Base-by-base conservation (phyloP, 2,888 invertebrate species). In the Autographa gamma region DNA sequence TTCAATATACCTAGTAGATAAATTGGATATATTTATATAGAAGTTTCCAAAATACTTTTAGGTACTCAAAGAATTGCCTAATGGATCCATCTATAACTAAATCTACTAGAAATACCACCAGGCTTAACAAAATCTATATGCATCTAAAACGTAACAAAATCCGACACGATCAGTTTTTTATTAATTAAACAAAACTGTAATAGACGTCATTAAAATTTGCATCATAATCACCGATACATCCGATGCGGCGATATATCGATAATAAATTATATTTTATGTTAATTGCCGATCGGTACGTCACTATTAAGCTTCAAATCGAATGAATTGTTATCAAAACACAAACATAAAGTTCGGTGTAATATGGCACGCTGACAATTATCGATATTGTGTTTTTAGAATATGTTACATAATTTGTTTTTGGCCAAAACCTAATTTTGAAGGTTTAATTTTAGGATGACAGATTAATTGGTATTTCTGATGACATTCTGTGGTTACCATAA, bases 221-320 rank as follows among this genome's bases (percentile, higher is more conserved):
- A 73, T 81, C 64, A 81, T 70, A 83, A 81, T 83, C 75, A 63
- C 48, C 70, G 71, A 76, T 81, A 63, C 73, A 71, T 73, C 71
- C 71, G 73, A 73, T 73, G 67, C 71, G 65, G 67, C 72, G 54
- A 69, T 77, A 64, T 73, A 73, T 76, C 61, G 83, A 16, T 66
- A 19, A 83, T 81, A 81, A 83, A 83, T 83, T 66, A 75, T 71
- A 73, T 75, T 81, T 81, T 72, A 83, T 81, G 75, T 64, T 81
- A 73, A 81, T 74, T 60, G 71, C 54, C 71, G 69, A 61, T 71
- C 34, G 69, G 67, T 81, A 70, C 71, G 81, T 83, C 81, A 80
- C 68, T 71, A 73, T 75, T 77, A 71, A 75, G 78, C 60, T 68
- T 66, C 34, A 67, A 79, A 74, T 66, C 60, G 70, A 75, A 83